Evolutionary conservation across 2,888 invertebrate genomes (phyloP).

Genomic region (Drosophila mettleri): DNA sequence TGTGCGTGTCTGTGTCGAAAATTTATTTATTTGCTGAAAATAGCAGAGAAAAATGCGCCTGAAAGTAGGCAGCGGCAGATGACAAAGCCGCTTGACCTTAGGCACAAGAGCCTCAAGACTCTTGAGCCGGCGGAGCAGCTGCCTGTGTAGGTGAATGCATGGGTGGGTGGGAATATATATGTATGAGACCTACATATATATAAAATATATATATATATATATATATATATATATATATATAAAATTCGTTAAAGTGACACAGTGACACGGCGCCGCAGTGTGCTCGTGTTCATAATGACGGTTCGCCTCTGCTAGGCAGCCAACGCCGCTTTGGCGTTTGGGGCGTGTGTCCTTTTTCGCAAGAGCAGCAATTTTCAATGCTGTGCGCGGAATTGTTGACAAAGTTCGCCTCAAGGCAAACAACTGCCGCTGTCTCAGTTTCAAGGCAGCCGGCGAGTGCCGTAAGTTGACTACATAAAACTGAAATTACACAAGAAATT

Average conservation of each 20-base stretch:
- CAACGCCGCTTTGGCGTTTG: conserved; percentile 3
- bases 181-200: too few species aligned
- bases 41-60: conserved; percentile 48
- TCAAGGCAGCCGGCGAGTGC: conserved; percentile 61
- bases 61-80: conserved; percentile 57
- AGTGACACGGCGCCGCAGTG: conserved; percentile 54
- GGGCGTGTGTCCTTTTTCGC: conserved; percentile 56
- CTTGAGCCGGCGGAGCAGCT: conserved; percentile 39
- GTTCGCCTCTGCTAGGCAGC: conserved; percentile 39
- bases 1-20: conserved; percentile 26
- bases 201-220: background rate
- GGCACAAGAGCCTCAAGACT: conserved; percentile 57
- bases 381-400: conserved; percentile 78
- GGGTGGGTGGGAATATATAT: background rate
- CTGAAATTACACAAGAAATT: conserved; percentile 78
- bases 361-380: conserved; percentile 73
- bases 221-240: conserved; percentile 9
- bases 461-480: conserved; percentile 72
- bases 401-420: conserved; percentile 79
- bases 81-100: conserved; percentile 77
- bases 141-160: background rate
- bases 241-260: conserved; percentile 65
- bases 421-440: conserved; percentile 59
- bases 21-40: conserved; percentile 65
- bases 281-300: conserved; percentile 70